phyloP scores from a whole-genome alignment of 2,888 invertebrate species.

The Dinocampus coccinellae region DNA sequence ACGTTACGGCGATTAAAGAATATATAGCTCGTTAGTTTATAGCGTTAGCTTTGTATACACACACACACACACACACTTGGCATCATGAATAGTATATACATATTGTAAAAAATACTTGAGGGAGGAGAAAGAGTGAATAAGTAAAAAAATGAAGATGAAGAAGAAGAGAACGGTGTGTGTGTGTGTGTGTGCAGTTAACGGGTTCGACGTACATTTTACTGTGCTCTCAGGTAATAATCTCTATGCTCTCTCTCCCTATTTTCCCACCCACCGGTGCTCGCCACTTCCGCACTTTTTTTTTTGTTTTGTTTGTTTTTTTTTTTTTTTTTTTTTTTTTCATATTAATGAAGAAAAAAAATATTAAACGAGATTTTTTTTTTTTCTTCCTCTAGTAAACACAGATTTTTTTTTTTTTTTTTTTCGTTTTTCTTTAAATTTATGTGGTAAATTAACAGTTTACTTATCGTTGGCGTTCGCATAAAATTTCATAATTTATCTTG shows the following conservation, averaged over 20 bases:
- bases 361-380: too few relatives aligned
- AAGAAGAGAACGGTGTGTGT: conserved; percentile 13
- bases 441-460: too few relatives aligned
- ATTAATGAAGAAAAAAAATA: too few relatives aligned
- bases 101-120: neutral
- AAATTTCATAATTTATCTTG: too few relatives aligned
- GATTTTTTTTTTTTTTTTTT: too few relatives aligned
- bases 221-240: conserved; percentile 13
- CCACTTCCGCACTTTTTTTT: neutral
- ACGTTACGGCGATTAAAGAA: too few relatives aligned
- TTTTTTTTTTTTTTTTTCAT: too few relatives aligned
- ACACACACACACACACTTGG: conserved; percentile 19
- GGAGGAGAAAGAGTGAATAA: conserved; percentile 38
- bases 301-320: too few relatives aligned
- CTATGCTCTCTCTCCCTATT: neutral
- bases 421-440: too few relatives aligned
- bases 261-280: neutral
- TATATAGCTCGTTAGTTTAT: conserved; percentile 48
- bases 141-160: conserved; percentile 21
- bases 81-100: conserved; percentile 28
- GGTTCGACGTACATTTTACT: conserved; percentile 22
- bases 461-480: too few relatives aligned
- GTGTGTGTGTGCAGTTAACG: conserved; percentile 19
- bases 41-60: conserved; percentile 16
- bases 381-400: too few relatives aligned